These are phyloP conservation scores for Amphiura filiformis DNA, from an alignment of 35 echinoderm and acorn worm species.

Conservation along the genomic window DNA sequence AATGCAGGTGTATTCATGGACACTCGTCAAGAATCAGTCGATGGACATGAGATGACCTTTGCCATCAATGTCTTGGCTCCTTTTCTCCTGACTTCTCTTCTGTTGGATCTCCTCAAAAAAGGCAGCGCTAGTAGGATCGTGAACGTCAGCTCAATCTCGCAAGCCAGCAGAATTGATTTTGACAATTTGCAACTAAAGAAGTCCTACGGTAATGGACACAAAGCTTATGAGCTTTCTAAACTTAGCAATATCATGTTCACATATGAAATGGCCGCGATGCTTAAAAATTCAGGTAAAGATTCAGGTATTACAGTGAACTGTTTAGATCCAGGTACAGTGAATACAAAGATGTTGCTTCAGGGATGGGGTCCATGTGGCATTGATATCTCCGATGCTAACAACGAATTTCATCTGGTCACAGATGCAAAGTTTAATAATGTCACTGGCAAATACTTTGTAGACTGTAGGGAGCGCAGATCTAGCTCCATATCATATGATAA, in stretches of 20 bases:
- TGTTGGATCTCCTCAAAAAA: conserved; percentile 75
- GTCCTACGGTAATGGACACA: conserved; percentile 49
- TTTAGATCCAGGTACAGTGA: conserved; percentile 87
- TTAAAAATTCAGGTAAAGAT: conserved; percentile 20
- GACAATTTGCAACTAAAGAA: conserved; percentile 56
- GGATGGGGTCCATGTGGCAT: conserved; percentile 67
- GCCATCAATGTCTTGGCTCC: conserved; percentile 91
- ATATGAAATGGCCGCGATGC: conserved; percentile 62
- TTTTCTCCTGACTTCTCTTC: conserved; percentile 74
- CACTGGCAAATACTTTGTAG: conserved; percentile 83
- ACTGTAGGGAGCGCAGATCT: conserved; percentile 33
- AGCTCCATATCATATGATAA: conserved; percentile 55
- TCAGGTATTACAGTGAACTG: conserved; percentile 77
- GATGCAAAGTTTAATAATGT: conserved; percentile 47
- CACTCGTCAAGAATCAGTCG: conserved; percentile 39
- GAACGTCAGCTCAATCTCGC: conserved; percentile 85
- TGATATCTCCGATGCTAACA: conserved; percentile 61
- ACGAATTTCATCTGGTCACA: conserved; percentile 73
- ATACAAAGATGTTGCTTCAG: conserved; percentile 75
- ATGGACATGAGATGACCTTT: conserved; percentile 93
- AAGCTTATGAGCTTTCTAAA: conserved; percentile 83
- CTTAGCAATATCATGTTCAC: conserved; percentile 72
- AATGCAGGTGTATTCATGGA: conserved; percentile 83
- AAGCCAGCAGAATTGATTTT: conserved; percentile 30
- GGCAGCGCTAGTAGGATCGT: conserved; percentile 63